Conservation (phyloP, 2,888 invertebrate species). For the Clusia tigrina region DNA sequence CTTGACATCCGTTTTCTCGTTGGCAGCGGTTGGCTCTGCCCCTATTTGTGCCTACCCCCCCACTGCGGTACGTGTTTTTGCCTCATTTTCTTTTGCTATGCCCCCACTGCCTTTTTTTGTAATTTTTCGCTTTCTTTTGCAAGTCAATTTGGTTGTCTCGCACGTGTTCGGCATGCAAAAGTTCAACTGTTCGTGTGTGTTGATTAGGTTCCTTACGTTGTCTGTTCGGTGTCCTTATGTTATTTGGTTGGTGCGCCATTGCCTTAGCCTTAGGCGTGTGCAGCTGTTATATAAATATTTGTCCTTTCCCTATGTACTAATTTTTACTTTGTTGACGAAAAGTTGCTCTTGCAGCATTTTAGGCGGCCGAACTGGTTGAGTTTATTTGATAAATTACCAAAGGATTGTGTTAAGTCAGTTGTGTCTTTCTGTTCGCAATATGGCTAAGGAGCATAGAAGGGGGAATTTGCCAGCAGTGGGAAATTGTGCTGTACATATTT, state of each 20-base stretch:
- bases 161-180: constrained; percentile 59
- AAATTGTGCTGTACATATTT: too few species aligned
- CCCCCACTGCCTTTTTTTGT: too few species aligned
- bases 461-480: too few species aligned
- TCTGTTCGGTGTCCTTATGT: background rate
- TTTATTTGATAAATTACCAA: background rate
- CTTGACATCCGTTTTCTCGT: too few species aligned
- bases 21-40: background rate
- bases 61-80: constrained; percentile 28
- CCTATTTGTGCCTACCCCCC: background rate
- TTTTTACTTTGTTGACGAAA: background rate
- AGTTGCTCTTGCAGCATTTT: background rate
- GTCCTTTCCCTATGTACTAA: constrained; percentile 8
- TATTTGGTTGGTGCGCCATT: background rate
- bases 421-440: too few species aligned
- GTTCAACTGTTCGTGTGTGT: constrained; percentile 37
- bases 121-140: constrained; percentile 46
- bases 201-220: constrained; percentile 34
- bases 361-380: background rate
- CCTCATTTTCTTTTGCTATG: constrained; percentile 17
- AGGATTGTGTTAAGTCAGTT: constrained; percentile 1
- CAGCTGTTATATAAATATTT: background rate
- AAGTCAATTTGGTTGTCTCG: constrained; percentile 62
- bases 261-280: constrained; percentile 1
- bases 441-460: too few species aligned